phyloP scores from a whole-genome alignment of 2,797 vertebrate species.

The Remorina albescens region DNA sequence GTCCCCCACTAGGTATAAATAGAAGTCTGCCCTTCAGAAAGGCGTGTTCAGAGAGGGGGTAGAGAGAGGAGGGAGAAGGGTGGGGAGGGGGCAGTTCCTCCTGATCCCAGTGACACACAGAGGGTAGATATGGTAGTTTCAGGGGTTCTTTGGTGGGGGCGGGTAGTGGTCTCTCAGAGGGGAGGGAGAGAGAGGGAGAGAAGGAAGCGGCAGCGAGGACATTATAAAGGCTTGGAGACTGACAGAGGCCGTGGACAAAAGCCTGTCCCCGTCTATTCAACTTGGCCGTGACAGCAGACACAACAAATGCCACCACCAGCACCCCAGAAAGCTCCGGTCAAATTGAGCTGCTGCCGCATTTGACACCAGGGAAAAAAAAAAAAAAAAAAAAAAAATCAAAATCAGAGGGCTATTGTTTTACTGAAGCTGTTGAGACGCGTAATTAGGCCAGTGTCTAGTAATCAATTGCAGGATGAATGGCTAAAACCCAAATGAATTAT shows the following conservation, averaged over 20 bases:
- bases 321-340: conserved; percentile 57
- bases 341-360: conserved; percentile 43
- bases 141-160: conserved; percentile 31
- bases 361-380: conserved; percentile 24
- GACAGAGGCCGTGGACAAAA: conserved; percentile 75
- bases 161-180: conserved; percentile 34
- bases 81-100: conserved; percentile 60
- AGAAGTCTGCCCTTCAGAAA: conserved; percentile 82
- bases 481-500: conserved; percentile 14
- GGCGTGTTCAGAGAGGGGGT: conserved; percentile 73
- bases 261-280: conserved; percentile 74
- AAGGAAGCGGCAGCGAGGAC: conserved; percentile 61
- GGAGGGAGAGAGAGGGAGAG: conserved; percentile 33
- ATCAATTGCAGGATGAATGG: conserved; percentile 24
- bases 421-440: conserved; percentile 26
- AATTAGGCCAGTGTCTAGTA: conserved; percentile 45
- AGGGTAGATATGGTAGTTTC: conserved; percentile 40
- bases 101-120: conserved; percentile 73
- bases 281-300: conserved; percentile 70
- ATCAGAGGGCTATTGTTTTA: conserved; percentile 37
- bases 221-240: conserved; percentile 72
- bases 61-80: conserved; percentile 50
- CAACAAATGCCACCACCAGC: conserved; percentile 65
- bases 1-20: conserved; percentile 85
- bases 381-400: conserved; percentile 17